Base-by-base conservation (phyloP, 1,140 invertebrate genomes). In the Ooceraea biroi region DNA sequence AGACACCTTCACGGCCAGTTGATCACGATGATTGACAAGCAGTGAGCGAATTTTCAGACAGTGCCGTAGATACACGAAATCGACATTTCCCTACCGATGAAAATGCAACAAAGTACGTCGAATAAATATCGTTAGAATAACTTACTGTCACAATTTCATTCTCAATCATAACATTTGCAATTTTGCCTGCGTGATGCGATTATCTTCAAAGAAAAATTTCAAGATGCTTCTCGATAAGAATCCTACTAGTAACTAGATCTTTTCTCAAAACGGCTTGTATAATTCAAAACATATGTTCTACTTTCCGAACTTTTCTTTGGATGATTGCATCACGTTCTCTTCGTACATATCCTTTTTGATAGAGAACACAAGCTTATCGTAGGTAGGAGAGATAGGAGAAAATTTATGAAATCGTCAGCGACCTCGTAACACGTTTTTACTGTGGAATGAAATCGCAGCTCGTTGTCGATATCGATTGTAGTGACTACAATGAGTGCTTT, bases 1-100 rank as follows among this genome's bases (percentile, higher is more conserved):
- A 71, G 50, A 80, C 65, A 71, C 76, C 65, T 78, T 69, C 76
- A 78, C 14, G 50, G 50, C n/a, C 65, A 80, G 69, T 80, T 80
- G 76, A 80, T 0, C 50, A 22, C 76, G 25, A 78, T 78, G 48
- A 69, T 69, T 48, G 74, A 78, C n/a, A n/a, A n/a, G n/a, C n/a
- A n/a, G n/a, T n/a, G 30, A 52, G 22, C 17, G 50, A 80, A 46
- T 80, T 80, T 80, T 44, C 76, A 71, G 65, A 80, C 44, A 80
- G 76, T 63, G 8, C 8, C 41, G 8, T 36, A 36, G 52, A 71
- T 68, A 44, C 63, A 17, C n/a, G n/a, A n/a, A n/a, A n/a, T 55
- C 50, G 36, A 58, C 36, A 80, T 69, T 80, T 80, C 17, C 50
- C 76, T 30, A 52, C 1, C 22, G 50, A 69, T 46, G n/a, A 3